Conservation (phyloP, 92 coral and sea anemone genomes). For the Phymanthus crucifer region DNA sequence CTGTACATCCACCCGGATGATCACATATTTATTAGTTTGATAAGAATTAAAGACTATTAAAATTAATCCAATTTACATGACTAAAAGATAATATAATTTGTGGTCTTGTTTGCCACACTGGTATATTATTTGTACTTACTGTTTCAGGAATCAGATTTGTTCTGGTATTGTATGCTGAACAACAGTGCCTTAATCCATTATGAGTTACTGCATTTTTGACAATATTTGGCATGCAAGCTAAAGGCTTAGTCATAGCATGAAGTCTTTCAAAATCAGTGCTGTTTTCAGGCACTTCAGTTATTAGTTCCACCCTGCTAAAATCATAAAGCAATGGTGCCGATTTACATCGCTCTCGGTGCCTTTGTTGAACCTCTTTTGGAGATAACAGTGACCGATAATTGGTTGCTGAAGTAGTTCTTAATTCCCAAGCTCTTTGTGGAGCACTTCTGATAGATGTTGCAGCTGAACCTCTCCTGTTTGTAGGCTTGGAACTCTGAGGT, state of each 20-base stretch:
- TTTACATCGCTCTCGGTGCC: constrained; percentile 69
- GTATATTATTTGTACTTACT: constrained; percentile 50
- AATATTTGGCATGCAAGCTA: constrained; percentile 85
- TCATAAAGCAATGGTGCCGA: constrained; percentile 86
- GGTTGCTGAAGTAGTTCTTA: constrained; percentile 73
- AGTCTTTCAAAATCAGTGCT: constrained; percentile 68
- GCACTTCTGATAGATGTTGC: constrained; percentile 48
- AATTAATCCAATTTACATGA: neutral
- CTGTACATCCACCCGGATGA: too few relatives aligned
- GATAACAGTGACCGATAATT: constrained; percentile 66
- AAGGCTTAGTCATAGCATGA: constrained; percentile 76
- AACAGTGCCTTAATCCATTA: constrained; percentile 81
- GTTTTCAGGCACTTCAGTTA: constrained; percentile 60
- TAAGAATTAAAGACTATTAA: neutral
- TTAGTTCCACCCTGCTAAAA: constrained; percentile 69
- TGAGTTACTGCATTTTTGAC: constrained; percentile 82
- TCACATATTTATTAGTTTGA: too few relatives aligned
- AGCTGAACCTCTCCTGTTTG: constrained; percentile 33
- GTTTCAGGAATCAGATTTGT: constrained; percentile 60
- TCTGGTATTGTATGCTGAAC: constrained; percentile 75
- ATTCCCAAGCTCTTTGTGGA: constrained; percentile 79
- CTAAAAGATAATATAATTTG: too few relatives aligned
- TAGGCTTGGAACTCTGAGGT: constrained; percentile 49
- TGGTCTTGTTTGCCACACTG: neutral
- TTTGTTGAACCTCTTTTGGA: constrained; percentile 62